Conservation (phyloP, 2,888 invertebrate species). For the Anorthoa munda region DNA sequence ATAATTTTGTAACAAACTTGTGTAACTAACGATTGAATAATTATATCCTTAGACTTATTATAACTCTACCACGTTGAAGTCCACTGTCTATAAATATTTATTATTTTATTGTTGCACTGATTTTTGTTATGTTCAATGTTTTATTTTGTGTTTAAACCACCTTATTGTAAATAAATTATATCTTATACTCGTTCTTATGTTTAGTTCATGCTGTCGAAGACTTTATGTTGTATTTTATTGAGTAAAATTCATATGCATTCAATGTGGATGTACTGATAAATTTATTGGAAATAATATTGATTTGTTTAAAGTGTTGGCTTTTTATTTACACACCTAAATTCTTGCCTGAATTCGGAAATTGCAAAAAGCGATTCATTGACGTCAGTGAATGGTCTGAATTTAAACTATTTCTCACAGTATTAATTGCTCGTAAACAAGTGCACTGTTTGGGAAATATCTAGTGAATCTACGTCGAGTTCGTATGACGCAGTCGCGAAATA, state of each 20-base stretch:
- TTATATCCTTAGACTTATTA: slow-evolving; percentile 85
- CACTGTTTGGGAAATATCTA: slow-evolving; percentile 63
- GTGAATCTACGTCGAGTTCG: slow-evolving; percentile 54
- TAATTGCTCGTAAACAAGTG: slow-evolving; percentile 50
- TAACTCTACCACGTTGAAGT: slow-evolving; percentile 89
- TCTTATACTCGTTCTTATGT: slow-evolving; percentile 84
- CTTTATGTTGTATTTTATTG: slow-evolving; percentile 87
- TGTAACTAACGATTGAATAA: slow-evolving; percentile 87
- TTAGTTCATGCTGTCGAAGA: slow-evolving; percentile 87
- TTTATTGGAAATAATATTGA: slow-evolving; percentile 91
- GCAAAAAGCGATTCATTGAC: slow-evolving; percentile 26
- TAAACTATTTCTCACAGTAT: slow-evolving; percentile 61
- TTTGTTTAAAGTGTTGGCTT: slow-evolving; percentile 86
- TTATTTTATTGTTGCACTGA: slow-evolving; percentile 90
- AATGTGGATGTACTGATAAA: slow-evolving; percentile 90
- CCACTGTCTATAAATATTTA: slow-evolving; percentile 89
- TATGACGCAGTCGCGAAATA: slow-evolving; percentile 75
- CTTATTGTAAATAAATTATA: slow-evolving; percentile 88
- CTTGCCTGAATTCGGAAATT: neutral
- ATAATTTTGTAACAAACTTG: slow-evolving; percentile 89
- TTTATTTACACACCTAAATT: slow-evolving; percentile 32
- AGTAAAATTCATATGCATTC: slow-evolving; percentile 85
- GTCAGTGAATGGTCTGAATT: slow-evolving; percentile 59
- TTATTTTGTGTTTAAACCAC: slow-evolving; percentile 88
- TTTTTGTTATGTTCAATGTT: slow-evolving; percentile 90